These are phyloP conservation scores for Isoperla grammatica DNA, from an alignment of 2,888 invertebrate genomes.

Conservation along the genomic window DNA sequence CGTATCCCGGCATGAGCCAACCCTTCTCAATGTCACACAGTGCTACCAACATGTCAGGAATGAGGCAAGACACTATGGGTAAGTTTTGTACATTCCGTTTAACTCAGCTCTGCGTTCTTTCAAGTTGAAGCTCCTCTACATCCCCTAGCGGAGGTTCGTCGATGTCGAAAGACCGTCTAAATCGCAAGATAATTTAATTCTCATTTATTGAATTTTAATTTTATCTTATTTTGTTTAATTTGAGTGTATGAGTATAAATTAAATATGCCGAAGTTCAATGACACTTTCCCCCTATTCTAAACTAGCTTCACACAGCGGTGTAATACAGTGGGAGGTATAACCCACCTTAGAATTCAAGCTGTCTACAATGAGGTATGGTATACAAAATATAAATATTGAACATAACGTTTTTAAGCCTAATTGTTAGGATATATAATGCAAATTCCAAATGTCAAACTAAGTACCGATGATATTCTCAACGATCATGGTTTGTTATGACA, in stretches of 20 bases:
- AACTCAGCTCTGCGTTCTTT: neutral
- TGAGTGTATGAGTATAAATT: neutral
- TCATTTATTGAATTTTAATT: neutral
- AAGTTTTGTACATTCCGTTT: conserved; percentile 41
- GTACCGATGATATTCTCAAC: too few relatives aligned
- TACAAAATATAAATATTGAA: too few relatives aligned
- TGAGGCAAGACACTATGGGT: conserved; percentile 83
- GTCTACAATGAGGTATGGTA: too few relatives aligned
- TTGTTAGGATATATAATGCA: too few relatives aligned
- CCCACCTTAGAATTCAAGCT: too few relatives aligned
- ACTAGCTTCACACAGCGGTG: too few relatives aligned
- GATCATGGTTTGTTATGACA: too few relatives aligned
- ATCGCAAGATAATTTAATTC: neutral
- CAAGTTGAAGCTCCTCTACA: neutral
- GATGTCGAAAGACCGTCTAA: neutral
- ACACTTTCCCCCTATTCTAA: neutral
- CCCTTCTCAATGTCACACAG: conserved; percentile 93
- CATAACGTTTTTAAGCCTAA: too few relatives aligned
- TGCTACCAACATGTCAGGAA: conserved; percentile 77
- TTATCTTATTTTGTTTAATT: neutral
- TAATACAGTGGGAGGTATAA: too few relatives aligned
- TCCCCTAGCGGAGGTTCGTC: neutral
- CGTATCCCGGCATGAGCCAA: conserved; percentile 90
- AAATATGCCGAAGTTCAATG: neutral
- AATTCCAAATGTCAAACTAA: too few relatives aligned